Conservation (phyloP, 2,113 vertebrate genomes). For the Cynocephalus volans region DNA sequence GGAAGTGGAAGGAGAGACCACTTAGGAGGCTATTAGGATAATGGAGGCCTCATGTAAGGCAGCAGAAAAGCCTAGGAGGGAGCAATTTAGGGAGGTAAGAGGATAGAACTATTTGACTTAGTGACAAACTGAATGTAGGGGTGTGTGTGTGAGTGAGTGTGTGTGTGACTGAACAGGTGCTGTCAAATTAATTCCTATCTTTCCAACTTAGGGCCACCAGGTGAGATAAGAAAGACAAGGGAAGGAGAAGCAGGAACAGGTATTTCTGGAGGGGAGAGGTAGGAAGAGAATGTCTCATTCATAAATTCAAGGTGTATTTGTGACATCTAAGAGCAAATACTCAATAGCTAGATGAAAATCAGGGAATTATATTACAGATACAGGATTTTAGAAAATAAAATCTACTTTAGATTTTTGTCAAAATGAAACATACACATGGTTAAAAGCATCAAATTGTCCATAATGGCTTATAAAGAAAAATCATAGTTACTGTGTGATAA, state of each 20-base stretch:
- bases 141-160: neutral
- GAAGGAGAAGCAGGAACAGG: neutral
- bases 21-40: constrained; percentile 40
- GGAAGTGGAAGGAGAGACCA: neutral
- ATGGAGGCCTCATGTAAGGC: neutral
- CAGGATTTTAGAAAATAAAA: neutral
- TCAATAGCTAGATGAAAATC: neutral
- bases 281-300: neutral
- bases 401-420: neutral
- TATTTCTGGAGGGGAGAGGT: neutral
- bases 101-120: neutral
- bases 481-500: neutral
- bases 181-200: constrained; percentile 26
- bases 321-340: neutral
- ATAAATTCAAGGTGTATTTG: neutral
- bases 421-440: neutral
- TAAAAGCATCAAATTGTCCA: neutral
- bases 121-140: neutral
- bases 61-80: neutral
- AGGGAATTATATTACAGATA: neutral
- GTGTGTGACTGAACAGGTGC: neutral
- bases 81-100: neutral
- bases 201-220: neutral
- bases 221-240: neutral
- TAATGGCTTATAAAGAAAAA: neutral